These are phyloP conservation scores for Phortica variegata DNA, from an alignment of 1,140 invertebrate species.

Conservation along the genomic window DNA sequence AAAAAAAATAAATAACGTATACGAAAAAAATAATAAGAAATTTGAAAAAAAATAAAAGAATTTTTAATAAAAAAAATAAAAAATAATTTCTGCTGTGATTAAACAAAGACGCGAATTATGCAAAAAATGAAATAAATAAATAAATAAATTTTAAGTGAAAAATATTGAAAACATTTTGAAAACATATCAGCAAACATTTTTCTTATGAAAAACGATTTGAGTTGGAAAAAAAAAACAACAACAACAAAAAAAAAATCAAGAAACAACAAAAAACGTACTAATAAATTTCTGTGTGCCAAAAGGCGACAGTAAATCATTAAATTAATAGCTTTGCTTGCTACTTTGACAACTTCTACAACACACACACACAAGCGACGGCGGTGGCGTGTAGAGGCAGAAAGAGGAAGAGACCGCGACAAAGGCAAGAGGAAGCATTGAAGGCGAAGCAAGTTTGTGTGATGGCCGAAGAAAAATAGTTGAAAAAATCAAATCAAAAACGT, in stretches of 20 bases:
- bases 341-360: conserved; percentile 17
- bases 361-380: conserved; percentile 8
- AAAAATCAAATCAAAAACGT: too few species aligned
- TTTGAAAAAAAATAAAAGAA: too few species aligned
- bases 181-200: too few species aligned
- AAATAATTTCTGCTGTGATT: conserved; percentile 1
- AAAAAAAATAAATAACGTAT: too few species aligned
- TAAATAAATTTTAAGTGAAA: conserved; percentile 2
- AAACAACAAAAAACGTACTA: conserved; percentile 20
- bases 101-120: conserved; percentile 21
- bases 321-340: conserved; percentile 35
- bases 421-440: conserved; percentile 24
- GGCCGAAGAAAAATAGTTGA: neutral
- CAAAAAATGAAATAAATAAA: conserved; percentile 9
- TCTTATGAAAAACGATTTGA: too few species aligned
- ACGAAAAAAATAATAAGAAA: too few species aligned
- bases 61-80: conserved; percentile 1
- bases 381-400: conserved; percentile 19
- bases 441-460: conserved; percentile 11
- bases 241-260: neutral
- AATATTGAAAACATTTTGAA: too few species aligned
- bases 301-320: conserved; percentile 50
- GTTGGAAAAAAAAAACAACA: too few species aligned
- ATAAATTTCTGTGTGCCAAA: conserved; percentile 40
- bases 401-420: conserved; percentile 6